These are phyloP conservation scores for Hippocampus barbouri DNA, from an alignment of 2,113 vertebrate genomes.

Conservation along the genomic window DNA sequence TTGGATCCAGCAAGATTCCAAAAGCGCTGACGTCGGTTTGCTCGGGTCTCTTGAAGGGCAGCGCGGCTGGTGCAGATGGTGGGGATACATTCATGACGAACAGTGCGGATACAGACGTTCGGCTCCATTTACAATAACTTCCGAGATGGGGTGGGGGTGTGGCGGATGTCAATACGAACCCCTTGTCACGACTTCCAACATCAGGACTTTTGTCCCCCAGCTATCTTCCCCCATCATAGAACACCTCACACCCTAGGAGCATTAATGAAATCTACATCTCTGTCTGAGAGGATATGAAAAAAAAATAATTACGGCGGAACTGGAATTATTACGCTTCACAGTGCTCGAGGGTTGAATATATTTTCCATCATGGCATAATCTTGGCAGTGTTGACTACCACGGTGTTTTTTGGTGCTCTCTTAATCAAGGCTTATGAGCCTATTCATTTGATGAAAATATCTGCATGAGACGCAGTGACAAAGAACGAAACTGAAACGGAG, in stretches of 20 bases:
- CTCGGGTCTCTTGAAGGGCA: conserved; percentile 67
- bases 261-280: conserved; percentile 73
- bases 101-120: conserved; percentile 67
- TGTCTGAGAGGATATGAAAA: conserved; percentile 69
- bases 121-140: conserved; percentile 59
- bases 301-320: conserved; percentile 52
- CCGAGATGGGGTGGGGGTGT: conserved; percentile 43
- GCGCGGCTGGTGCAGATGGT: conserved; percentile 73
- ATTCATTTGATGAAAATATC: conserved; percentile 54
- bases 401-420: conserved; percentile 64
- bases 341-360: conserved; percentile 69
- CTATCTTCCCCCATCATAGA: conserved; percentile 42
- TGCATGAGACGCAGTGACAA: conserved; percentile 66
- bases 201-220: conserved; percentile 51
- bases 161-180: conserved; percentile 61
- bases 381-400: conserved; percentile 62
- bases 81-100: conserved; percentile 77
- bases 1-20: conserved; percentile 57
- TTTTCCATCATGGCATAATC: conserved; percentile 72
- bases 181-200: conserved; percentile 52
- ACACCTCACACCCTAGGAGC: conserved; percentile 54
- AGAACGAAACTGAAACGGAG: conserved; percentile 27
- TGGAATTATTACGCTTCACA: conserved; percentile 72
- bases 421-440: conserved; percentile 60
- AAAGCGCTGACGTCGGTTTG: conserved; percentile 57